A percentile compares a stretch with the other conserved stretches of the same genome.
Evolutionary conservation across 2,888 invertebrate species (phyloP).

Genomic region (Himalopsyche anomala): DNA sequence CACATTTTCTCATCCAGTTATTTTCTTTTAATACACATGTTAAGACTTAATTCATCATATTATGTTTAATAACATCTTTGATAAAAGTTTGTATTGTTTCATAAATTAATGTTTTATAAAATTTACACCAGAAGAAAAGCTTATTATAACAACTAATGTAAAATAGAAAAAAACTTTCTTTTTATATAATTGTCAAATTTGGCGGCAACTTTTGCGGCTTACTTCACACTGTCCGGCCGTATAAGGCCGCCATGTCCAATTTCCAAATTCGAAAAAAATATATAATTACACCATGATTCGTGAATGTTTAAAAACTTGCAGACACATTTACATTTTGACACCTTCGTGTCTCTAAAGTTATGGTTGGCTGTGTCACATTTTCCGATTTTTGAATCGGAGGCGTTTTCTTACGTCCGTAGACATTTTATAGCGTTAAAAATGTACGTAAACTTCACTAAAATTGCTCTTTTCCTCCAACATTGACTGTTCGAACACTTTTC

Average conservation of each 20-base stretch:
- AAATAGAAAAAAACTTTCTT: slow-evolving; percentile 45
- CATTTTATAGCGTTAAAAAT: slow-evolving; percentile 4
- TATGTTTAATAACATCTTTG: no score
- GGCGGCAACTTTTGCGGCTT: slow-evolving; percentile 11
- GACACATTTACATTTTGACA: slow-evolving; percentile 7
- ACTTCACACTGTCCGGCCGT: slow-evolving; percentile 30
- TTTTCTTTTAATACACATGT: no score
- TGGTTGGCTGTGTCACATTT: not conserved
- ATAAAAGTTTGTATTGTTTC: no score
- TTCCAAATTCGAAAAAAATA: not conserved
- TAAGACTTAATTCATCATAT: no score
- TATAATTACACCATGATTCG: no score
- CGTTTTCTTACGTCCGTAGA: slow-evolving; percentile 18
- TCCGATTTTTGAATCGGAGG: not conserved
- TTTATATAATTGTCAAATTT: slow-evolving; percentile 17
- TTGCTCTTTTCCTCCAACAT: not conserved
- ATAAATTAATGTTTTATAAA: no score
- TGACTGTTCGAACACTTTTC: not conserved
- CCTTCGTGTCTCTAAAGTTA: not conserved
- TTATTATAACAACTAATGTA: no score
- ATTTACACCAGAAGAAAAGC: no score
- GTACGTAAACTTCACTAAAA: not conserved
- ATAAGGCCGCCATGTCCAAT: slow-evolving; percentile 9
- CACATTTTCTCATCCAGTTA: not conserved
- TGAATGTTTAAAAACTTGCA: not conserved